Conservation (phyloP, 2,888 invertebrate species). For the Erebia ligea region DNA sequence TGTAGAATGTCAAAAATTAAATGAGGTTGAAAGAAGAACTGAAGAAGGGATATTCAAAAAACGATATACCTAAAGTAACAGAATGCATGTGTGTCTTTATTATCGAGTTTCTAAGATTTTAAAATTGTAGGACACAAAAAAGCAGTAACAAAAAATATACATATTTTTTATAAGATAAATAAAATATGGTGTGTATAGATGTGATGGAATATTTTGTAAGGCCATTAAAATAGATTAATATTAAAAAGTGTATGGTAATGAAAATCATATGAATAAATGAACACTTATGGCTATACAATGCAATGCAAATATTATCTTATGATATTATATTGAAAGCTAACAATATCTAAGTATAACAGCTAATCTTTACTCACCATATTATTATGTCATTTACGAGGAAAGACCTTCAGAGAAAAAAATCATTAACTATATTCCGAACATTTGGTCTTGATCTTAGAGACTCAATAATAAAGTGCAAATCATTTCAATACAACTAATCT, state of each 20-base stretch:
- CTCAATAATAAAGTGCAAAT: slow-evolving; percentile 12
- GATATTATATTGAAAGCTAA: too few species aligned
- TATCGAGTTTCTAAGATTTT: slow-evolving; percentile 16
- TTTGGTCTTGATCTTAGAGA: slow-evolving; percentile 10
- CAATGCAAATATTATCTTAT: not conserved
- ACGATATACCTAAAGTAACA: not conserved
- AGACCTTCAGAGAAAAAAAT: slow-evolving; percentile 17
- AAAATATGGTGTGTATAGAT: too few species aligned
- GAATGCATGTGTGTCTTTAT: not conserved
- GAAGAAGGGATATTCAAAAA: not conserved
- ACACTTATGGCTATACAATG: not conserved
- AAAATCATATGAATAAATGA: not conserved
- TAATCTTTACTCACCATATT: slow-evolving; percentile 12
- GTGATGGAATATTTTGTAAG: too few species aligned
- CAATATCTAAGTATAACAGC: not conserved
- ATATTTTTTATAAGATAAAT: too few species aligned
- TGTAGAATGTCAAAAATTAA: not conserved
- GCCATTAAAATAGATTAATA: not conserved
- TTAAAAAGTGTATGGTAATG: not conserved
- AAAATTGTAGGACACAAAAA: not conserved
- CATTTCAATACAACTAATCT: not conserved
- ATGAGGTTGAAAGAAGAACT: not conserved
- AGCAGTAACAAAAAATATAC: not conserved
- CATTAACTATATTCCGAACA: not conserved
- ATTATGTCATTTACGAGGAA: slow-evolving; percentile 7